phyloP scores from a whole-genome alignment of 2,888 invertebrate genomes.

The Chymomyza caudatula region DNA sequence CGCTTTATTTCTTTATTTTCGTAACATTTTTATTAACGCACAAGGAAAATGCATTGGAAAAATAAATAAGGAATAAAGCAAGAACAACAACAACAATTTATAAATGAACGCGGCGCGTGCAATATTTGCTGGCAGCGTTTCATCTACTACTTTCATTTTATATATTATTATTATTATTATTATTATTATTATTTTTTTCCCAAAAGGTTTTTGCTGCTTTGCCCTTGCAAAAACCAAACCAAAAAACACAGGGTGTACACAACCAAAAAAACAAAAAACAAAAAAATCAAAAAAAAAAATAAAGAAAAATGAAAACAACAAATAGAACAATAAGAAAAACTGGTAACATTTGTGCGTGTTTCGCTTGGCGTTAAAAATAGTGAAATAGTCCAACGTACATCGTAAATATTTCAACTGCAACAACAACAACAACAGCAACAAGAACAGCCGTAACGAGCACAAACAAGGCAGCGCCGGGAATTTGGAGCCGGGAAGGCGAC shows the following conservation, averaged over 20 bases:
- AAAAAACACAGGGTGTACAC: constrained; percentile 45
- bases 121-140: neutral
- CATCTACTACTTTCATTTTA: neutral
- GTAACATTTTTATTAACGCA: constrained; percentile 13
- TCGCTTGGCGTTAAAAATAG: constrained; percentile 57
- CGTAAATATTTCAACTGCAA: constrained; percentile 72
- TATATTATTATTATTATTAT: neutral
- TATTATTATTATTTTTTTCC: constrained; percentile 7
- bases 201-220: neutral
- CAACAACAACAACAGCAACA: constrained; percentile 47
- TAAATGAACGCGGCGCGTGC: constrained; percentile 55
- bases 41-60: constrained; percentile 58
- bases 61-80: constrained; percentile 47
- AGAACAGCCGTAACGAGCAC: constrained; percentile 56
- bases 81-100: constrained; percentile 35
- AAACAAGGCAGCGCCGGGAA: constrained; percentile 37
- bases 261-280: constrained; percentile 13
- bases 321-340: constrained; percentile 25
- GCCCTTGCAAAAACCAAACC: constrained; percentile 39
- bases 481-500: constrained; percentile 7
- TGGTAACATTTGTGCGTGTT: constrained; percentile 67
- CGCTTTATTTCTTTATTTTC: constrained; percentile 58
- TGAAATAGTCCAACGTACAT: constrained; percentile 71
- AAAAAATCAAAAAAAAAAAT: neutral
- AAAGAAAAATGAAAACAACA: constrained; percentile 10